Base-by-base conservation (phyloP, 2,888 invertebrate species). In the Bugula neritina region DNA sequence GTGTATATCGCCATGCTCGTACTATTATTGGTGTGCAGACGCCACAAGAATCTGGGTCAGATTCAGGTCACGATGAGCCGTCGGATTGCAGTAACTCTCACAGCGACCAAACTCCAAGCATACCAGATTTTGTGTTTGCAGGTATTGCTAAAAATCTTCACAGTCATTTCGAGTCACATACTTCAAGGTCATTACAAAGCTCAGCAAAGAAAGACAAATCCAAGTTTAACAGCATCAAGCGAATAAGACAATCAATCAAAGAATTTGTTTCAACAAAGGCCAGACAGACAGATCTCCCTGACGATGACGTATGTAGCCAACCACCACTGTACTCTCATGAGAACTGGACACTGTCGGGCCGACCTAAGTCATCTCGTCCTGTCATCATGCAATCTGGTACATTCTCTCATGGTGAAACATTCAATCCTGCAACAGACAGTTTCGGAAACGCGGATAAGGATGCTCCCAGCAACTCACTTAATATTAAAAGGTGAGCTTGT, bases 61-160 rank as follows among this genome's bases (percentile, higher is more conserved):
- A 63, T 63, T 63, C 63, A 2, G 63, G 63, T 29, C 63, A 63
- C n/a, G 63, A 63, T 63, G 63, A 63, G 31, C 63, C 63, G 10
- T 63, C 63, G 5, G 63, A 63, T 31, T 31, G 27, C 63, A 63
- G 63, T n/a, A 63, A 63, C n/a, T 29, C 63, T 25, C 57, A 57
- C 3, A 5, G 2, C 27, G 63, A 63, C 5, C 63, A 31, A 3
- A 25, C 63, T 13, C 31, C 63, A 13, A 63, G 63, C 31, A 63
- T 63, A 10, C 63, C 63, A 31, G 63, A 63, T 27, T 63, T 63
- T 31, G 63, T 63, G 2, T 63, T 63, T 13, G 63, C 63, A 13
- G 63, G 31, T 29, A 63, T 63, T 29, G 63, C 27, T 3, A 63
- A 43, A 17, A 43, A 43, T 43, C 17, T 43, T 43, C 43, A 43